Evolutionary conservation across 2,797 vertebrate genomes (phyloP).

Genomic region (Chelonia mydas): DNA sequence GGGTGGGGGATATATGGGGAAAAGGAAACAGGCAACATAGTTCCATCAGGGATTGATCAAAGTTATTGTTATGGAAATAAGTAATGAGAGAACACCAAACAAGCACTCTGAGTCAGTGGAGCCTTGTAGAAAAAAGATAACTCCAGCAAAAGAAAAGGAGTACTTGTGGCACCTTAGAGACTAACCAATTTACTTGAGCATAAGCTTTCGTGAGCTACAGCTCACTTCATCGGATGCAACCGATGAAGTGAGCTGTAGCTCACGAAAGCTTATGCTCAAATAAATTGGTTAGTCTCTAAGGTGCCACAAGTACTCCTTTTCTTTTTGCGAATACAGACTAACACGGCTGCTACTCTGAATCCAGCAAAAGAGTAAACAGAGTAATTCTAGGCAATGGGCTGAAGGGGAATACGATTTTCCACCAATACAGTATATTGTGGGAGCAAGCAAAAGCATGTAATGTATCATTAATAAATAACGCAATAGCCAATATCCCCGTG

Average conservation of each 20-base stretch:
- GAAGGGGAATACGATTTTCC: slow-evolving; percentile 8
- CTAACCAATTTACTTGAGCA: no score
- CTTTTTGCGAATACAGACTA: no score
- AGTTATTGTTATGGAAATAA: slow-evolving; percentile 1
- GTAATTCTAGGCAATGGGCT: not conserved
- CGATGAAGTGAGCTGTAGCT: no score
- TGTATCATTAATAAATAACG: slow-evolving; percentile 37
- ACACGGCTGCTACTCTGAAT: no score
- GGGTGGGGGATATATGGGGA: not conserved
- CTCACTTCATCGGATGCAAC: no score
- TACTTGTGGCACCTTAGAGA: no score
- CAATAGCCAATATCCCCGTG: not conserved
- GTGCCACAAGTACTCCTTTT: no score
- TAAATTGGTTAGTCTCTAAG: no score
- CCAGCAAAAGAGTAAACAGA: slow-evolving; percentile 19
- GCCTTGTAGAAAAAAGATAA: not conserved
- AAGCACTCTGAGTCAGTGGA: not conserved
- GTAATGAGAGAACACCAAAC: rapidly evolving
- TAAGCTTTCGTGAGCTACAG: no score
- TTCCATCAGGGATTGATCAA: not conserved
- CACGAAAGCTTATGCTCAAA: no score
- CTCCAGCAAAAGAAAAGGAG: not conserved
- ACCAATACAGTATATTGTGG: slow-evolving; percentile 11
- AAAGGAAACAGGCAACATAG: not conserved
- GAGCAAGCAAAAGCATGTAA: slow-evolving; percentile 4